phyloP scores from a whole-genome alignment of 2,888 invertebrate species.

The Andrena haemorrhoa region DNA sequence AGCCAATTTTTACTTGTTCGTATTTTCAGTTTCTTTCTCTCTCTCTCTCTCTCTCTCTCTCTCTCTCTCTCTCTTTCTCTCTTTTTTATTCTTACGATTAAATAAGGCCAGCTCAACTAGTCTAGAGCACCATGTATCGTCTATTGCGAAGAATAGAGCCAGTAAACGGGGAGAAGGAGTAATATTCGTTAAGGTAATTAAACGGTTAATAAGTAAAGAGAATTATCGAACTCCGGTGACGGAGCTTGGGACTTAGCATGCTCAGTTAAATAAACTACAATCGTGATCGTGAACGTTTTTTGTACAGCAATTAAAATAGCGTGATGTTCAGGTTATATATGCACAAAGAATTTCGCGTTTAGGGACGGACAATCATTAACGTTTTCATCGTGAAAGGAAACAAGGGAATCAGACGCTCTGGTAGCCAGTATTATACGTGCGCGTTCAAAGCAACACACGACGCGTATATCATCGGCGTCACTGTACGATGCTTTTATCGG shows the following conservation, averaged over 20 bases:
- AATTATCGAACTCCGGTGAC: conserved; percentile 81
- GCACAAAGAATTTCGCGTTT: conserved; percentile 85
- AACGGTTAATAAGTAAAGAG: conserved; percentile 67
- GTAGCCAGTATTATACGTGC: conserved; percentile 80
- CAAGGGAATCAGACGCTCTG: conserved; percentile 70
- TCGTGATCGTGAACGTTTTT: conserved; percentile 80
- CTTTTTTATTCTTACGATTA: conserved; percentile 55
- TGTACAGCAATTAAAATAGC: conserved; percentile 66
- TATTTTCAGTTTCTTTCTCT: conserved; percentile 72
- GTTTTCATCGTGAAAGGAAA: conserved; percentile 72
- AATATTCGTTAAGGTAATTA: conserved; percentile 67
- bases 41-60: conserved; percentile 25
- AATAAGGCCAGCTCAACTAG: conserved; percentile 85
- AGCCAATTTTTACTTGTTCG: conserved; percentile 79
- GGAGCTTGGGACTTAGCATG: conserved; percentile 85
- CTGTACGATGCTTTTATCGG: conserved; percentile 46
- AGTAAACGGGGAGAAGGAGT: conserved; percentile 75
- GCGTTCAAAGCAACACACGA: conserved; percentile 62
- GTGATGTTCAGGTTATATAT: conserved; percentile 63
- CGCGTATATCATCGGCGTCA: conserved; percentile 46
- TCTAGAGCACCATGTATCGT: conserved; percentile 83
- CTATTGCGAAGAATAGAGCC: conserved; percentile 81
- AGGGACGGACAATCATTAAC: conserved; percentile 84
- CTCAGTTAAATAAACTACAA: conserved; percentile 82
- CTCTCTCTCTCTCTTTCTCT: conserved; percentile 31